Base-by-base conservation (phyloP, 2,797 vertebrate genomes). In the Philypnodon macrostomus region DNA sequence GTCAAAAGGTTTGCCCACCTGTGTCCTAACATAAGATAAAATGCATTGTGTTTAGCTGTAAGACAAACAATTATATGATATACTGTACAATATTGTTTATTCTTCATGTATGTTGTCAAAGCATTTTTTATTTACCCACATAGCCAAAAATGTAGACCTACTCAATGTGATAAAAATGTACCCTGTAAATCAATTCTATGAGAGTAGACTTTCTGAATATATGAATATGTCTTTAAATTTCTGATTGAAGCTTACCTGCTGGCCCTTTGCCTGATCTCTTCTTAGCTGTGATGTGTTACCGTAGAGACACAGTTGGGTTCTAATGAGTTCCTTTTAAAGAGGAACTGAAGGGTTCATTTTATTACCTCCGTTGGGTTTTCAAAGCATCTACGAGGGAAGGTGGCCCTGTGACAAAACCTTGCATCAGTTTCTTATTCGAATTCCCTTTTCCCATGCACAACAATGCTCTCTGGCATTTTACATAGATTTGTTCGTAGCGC, bases 261-360 rank as follows among this genome's bases (percentile, higher is more conserved):
- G 41, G 14, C 31, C 19, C 41, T 6, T 11, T 18, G 41, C 26
- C 41, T 18, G 41, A 10, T 5, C 27, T 18, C 41, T n/a, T 30
- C 27, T 34, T 7, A 24, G 31, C 46, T 5, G 7, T 34, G 26
- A 30, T 44, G 26, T 30, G 26, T 27, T 18, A 30, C 41, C 31
- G 41, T 44, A 30, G 41, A 17, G 27, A 44, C 41, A 17, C 41
- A 2, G 16, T 44, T 26, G 41, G 41, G 41, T 16, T n/a, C 13
- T 44, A 30, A 44, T 30, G 41, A 44, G 30, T 31, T 44, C 19
- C 41, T 44, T 30, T 44, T 44, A 29, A 44, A 18, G 27, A 44
- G 41, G 15, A n/a, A 30, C 18, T 44, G 41, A 30, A 44, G 11
- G 15, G 24, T 44, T 44, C 16, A 26, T 30, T 44, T 44, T 44